Conservation (phyloP, 2,888 invertebrate genomes). For the Agrotis segetum region DNA sequence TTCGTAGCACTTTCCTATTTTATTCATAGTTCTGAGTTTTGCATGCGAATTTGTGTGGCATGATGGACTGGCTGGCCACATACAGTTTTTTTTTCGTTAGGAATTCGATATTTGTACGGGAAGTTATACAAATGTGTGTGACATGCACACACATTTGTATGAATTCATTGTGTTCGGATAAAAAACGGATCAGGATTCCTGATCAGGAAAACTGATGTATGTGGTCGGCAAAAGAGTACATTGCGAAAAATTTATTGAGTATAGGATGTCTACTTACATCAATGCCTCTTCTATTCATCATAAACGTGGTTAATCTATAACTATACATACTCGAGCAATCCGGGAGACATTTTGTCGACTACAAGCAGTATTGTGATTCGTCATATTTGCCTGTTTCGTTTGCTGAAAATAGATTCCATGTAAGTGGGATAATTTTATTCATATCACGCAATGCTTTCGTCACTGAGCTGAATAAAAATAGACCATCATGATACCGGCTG, state of each 20-base stretch:
- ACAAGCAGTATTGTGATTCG: conserved; percentile 13
- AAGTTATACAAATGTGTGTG: too few species aligned
- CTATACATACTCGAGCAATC: neutral
- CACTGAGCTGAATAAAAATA: conserved; percentile 66
- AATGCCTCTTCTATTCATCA: conserved; percentile 7
- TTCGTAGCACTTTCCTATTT: conserved; percentile 51
- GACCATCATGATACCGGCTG: conserved; percentile 49
- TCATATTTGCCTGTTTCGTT: conserved; percentile 11
- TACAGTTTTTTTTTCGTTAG: too few species aligned
- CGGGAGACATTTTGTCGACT: neutral
- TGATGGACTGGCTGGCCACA: too few species aligned
- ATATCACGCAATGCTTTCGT: conserved; percentile 50
- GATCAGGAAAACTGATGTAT: too few species aligned
- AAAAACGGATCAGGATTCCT: too few species aligned
- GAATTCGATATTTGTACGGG: too few species aligned
- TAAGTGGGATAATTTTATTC: conserved; percentile 47
- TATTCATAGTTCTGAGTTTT: conserved; percentile 45
- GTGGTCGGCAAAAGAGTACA: too few species aligned
- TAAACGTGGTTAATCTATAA: neutral
- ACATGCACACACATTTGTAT: too few species aligned
- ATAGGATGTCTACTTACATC: conserved; percentile 3
- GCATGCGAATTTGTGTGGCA: conserved; percentile 23
- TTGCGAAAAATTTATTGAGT: conserved; percentile 9
- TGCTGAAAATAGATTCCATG: conserved; percentile 20
- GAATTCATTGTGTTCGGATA: too few species aligned